Conservation (phyloP, 1,140 invertebrate genomes). For the Achatina immaculata region DNA sequence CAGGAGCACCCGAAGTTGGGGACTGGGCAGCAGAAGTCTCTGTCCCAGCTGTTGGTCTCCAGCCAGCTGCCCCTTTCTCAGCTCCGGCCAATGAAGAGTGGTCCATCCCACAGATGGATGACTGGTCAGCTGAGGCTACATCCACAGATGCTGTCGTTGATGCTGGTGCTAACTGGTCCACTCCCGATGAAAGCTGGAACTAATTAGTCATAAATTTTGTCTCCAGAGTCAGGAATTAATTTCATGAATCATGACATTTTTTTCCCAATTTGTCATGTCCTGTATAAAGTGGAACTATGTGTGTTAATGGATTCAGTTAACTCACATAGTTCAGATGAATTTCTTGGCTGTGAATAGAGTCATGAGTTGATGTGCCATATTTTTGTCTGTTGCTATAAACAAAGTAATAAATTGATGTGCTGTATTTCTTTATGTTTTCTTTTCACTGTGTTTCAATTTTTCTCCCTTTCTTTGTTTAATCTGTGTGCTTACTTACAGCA, state of each 20-base stretch:
- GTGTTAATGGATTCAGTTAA: too few species aligned
- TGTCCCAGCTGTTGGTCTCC: constrained; percentile 42
- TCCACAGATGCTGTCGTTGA: constrained; percentile 46
- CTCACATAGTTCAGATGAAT: too few species aligned
- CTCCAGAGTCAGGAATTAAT: background rate
- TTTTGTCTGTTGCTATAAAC: background rate
- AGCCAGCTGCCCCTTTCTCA: constrained; percentile 39
- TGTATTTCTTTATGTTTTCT: too few species aligned
- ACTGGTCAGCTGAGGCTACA: constrained; percentile 58
- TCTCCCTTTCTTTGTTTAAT: too few species aligned
- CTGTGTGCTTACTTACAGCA: too few species aligned
- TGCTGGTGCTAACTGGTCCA: constrained; percentile 64
- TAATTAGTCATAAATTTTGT: background rate
- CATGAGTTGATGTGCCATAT: background rate
- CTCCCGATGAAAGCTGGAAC: constrained; percentile 75
- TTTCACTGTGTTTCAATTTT: too few species aligned
- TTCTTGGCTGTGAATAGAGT: too few species aligned
- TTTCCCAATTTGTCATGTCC: too few species aligned
- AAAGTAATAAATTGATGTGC: too few species aligned
- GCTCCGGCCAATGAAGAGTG: constrained; percentile 57
- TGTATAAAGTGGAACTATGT: too few species aligned
- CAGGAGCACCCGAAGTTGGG: constrained; percentile 63
- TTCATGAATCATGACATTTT: too few species aligned
- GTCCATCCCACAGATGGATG: constrained; percentile 57
- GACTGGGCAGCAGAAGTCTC: constrained; percentile 63